Conservation (phyloP, 1,140 invertebrate species). For the Aphelinus certus region DNA sequence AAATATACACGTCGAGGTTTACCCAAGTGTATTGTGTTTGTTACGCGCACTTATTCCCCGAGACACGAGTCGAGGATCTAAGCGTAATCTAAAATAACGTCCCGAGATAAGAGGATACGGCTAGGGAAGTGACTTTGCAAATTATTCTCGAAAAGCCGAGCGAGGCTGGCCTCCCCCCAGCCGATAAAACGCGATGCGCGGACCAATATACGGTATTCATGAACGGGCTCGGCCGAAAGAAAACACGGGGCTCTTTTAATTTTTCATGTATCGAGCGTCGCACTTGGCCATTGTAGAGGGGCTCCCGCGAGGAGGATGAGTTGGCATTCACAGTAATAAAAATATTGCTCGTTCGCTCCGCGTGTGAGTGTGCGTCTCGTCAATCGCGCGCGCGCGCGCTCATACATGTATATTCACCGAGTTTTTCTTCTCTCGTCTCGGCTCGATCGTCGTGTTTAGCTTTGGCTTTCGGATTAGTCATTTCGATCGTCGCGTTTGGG, state of each 20-base stretch:
- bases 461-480: constrained; percentile 22
- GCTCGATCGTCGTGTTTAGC: constrained; percentile 1
- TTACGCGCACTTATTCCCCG: constrained; percentile 4
- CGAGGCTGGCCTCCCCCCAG: neutral
- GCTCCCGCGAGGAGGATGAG: constrained; percentile 23
- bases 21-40: neutral
- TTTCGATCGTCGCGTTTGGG: constrained; percentile 1
- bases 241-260: constrained; percentile 33
- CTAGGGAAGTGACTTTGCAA: constrained; percentile 27
- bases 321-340: constrained; percentile 28
- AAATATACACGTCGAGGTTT: constrained; percentile 3
- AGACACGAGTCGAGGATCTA: neutral
- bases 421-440: constrained; percentile 6
- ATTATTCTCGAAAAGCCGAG: constrained; percentile 20
- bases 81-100: constrained; percentile 16
- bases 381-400: no score
- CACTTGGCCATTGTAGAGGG: neutral
- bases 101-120: neutral
- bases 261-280: constrained; percentile 18
- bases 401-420: neutral
- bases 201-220: neutral
- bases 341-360: constrained; percentile 11
- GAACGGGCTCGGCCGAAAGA: neutral
- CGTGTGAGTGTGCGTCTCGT: neutral
- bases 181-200: neutral